These are phyloP conservation scores for Falco novaeseelandiae DNA, from an alignment of 2,797 vertebrate species.

Conservation along the genomic window DNA sequence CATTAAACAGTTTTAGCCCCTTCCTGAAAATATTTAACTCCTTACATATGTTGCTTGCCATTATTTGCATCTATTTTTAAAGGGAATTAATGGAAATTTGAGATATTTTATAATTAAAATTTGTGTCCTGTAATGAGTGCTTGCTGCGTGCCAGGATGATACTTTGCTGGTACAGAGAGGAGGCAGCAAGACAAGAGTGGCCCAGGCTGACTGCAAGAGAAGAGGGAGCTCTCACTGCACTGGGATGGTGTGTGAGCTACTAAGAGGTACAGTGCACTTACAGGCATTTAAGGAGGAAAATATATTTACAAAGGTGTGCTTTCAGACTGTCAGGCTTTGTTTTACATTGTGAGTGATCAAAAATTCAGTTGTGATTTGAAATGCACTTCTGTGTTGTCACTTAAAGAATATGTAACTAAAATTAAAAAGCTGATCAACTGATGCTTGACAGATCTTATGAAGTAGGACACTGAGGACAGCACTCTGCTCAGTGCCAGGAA, in stretches of 20 bases:
- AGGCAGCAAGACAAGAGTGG: neutral
- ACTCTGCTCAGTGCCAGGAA: neutral
- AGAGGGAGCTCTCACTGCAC: neutral
- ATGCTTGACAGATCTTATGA: neutral
- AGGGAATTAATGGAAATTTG: neutral
- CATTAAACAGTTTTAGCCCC: neutral
- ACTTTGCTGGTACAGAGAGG: neutral
- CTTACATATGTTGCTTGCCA: neutral
- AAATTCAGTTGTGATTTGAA: neutral
- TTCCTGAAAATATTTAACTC: neutral
- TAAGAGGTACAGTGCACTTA: neutral
- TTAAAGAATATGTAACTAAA: neutral
- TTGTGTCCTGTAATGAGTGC: fast-evolving
- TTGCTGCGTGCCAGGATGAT: fast-evolving
- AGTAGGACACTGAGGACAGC: neutral
- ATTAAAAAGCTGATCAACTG: neutral
- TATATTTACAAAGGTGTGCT: neutral
- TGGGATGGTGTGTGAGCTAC: neutral
- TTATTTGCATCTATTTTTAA: neutral
- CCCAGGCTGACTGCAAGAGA: neutral
- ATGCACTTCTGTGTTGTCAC: neutral
- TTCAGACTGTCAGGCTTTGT: neutral
- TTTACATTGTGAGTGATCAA: neutral
- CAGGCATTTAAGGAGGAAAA: neutral
- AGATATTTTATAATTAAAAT: neutral